A percentile compares a stretch with the other conserved stretches of the same genome.
Conservation (phyloP, 1,140 invertebrate genomes). For the Drosophila novamexicana region DNA sequence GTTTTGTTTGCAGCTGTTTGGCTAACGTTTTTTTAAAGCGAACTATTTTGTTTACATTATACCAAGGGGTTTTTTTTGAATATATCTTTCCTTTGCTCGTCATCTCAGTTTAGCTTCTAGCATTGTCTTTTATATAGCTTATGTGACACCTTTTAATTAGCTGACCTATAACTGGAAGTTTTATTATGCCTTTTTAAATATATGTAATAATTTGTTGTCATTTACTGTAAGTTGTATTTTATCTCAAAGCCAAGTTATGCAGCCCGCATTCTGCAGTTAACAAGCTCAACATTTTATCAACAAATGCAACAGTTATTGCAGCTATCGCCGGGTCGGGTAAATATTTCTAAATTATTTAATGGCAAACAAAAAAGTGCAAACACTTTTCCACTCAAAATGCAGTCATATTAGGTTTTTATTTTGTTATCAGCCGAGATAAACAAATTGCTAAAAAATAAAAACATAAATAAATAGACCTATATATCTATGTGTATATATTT, state of each 20-base stretch:
- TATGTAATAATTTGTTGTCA: background rate
- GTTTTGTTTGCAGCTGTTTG: conserved; percentile 17
- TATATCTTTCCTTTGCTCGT: no score
- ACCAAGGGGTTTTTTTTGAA: background rate
- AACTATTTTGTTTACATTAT: conserved; percentile 1
- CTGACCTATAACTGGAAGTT: background rate
- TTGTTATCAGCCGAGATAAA: conserved; percentile 68
- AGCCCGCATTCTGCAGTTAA: background rate
- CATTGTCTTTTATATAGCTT: no score
- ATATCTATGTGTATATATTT: conserved; percentile 1
- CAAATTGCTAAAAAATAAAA: conserved; percentile 41
- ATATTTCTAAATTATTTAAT: conserved; percentile 50
- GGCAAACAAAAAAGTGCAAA: conserved; percentile 28
- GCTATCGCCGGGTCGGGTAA: conserved; percentile 13
- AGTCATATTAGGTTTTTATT: conserved; percentile 36
- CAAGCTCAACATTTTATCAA: conserved; percentile 6
- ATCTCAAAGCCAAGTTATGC: background rate
- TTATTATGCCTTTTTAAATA: background rate
- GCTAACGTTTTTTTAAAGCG: background rate
- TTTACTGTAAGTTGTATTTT: background rate
- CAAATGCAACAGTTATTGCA: background rate
- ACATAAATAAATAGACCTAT: conserved; percentile 36
- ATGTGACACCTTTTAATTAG: no score
- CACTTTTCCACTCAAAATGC: conserved; percentile 28
- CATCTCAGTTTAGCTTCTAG: no score